phyloP scores from a whole-genome alignment of 2,797 vertebrate genomes.

The Muscicapa comitata region DNA sequence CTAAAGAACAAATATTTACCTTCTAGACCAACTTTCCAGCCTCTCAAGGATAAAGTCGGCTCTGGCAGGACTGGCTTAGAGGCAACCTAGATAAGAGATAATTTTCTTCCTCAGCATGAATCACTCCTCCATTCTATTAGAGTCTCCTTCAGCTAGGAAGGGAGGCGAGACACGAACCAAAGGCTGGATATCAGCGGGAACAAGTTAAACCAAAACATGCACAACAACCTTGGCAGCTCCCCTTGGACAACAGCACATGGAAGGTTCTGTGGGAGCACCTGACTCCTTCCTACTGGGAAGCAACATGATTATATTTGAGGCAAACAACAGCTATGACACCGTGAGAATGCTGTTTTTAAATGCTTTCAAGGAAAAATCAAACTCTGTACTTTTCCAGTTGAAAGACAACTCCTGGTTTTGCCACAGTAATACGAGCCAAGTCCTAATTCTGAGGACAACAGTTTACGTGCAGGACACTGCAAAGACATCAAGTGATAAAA shows the following conservation, averaged over 20 bases:
- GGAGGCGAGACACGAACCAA: background rate
- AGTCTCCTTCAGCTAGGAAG: background rate
- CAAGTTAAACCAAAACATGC: background rate
- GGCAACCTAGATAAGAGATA: slow-evolving; percentile 38
- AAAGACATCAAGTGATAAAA: background rate
- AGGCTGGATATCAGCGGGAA: background rate
- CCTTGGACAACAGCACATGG: background rate
- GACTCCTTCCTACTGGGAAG: background rate
- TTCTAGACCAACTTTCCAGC: slow-evolving; percentile 33
- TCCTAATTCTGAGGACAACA: background rate
- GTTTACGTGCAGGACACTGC: background rate
- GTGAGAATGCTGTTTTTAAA: background rate
- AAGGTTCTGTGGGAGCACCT: background rate
- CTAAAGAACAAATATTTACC: slow-evolving; percentile 48
- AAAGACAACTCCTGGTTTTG: background rate
- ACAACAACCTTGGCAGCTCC: background rate
- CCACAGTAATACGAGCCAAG: background rate
- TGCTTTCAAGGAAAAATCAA: slow-evolving; percentile 51
- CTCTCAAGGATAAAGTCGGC: slow-evolving; percentile 42
- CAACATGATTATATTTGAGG: background rate
- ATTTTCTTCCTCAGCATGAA: slow-evolving; percentile 18
- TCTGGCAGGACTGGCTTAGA: slow-evolving; percentile 6
- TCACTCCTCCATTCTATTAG: background rate
- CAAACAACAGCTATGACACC: background rate
- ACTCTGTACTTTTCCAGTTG: slow-evolving; percentile 23